A percentile compares a stretch with the other conserved stretches of the same genome.
These are phyloP conservation scores for Chondrilla cf. caribensis DNA, from an alignment of 37 sponge, comb jelly and placozoan genomes.

Conservation along the genomic window DNA sequence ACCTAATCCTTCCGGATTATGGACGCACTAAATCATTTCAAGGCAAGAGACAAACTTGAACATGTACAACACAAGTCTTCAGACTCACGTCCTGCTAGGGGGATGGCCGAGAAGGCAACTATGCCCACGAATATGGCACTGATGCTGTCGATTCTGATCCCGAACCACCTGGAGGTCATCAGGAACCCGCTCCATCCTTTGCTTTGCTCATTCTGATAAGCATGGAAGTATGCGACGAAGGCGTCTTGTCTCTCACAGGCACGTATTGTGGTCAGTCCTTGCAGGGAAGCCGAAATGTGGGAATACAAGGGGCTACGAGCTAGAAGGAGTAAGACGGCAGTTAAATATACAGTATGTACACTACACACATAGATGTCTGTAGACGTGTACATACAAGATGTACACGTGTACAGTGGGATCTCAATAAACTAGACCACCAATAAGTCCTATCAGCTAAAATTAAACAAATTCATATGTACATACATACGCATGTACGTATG, in stretches of 20 bases:
- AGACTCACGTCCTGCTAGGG: slow-evolving; percentile 32
- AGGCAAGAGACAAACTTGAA: no score
- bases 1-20: no score
- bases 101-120: slow-evolving; percentile 59
- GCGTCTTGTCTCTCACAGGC: slow-evolving; percentile 36
- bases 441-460: no score
- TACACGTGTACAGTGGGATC: background rate
- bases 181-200: slow-evolving; percentile 69
- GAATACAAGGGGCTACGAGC: slow-evolving; percentile 86
- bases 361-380: background rate
- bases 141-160: slow-evolving; percentile 61
- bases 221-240: slow-evolving; percentile 37
- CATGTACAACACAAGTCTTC: no score
- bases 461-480: no score
- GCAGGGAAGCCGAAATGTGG: slow-evolving; percentile 74
- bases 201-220: slow-evolving; percentile 51
- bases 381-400: background rate
- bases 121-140: slow-evolving; percentile 41
- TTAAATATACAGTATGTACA: background rate
- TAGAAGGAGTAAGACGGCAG: no score
- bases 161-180: slow-evolving; percentile 71
- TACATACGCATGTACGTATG: no score
- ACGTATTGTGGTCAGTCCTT: slow-evolving; percentile 74
- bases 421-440: no score
- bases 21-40: no score